phyloP scores from a whole-genome alignment of 2,113 vertebrate genomes.

The Tinamus guttatus region DNA sequence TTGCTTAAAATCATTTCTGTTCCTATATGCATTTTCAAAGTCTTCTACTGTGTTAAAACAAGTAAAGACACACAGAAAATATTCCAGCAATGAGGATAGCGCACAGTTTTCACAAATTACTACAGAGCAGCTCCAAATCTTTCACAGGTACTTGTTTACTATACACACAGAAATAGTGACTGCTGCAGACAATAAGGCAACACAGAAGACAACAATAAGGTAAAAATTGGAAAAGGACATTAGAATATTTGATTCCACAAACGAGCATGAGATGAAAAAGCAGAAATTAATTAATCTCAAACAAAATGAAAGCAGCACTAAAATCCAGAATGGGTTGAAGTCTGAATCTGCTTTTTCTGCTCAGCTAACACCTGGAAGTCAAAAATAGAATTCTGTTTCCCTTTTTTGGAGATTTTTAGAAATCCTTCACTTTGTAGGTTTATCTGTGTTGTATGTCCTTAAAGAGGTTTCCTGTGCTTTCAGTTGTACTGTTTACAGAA shows the following conservation, averaged over 20 bases:
- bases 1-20: neutral
- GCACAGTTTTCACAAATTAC: conserved; percentile 64
- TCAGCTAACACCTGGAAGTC: neutral
- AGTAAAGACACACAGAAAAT: conserved; percentile 42
- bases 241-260: neutral
- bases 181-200: conserved; percentile 10
- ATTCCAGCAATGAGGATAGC: conserved; percentile 60
- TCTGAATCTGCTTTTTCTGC: neutral
- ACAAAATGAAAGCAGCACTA: neutral
- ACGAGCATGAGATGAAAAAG: neutral
- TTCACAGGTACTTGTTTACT: conserved; percentile 26
- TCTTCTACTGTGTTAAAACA: conserved; percentile 21
- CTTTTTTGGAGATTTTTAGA: neutral
- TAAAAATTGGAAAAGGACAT: neutral
- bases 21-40: conserved; percentile 4
- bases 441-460: neutral
- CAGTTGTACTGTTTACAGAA: neutral
- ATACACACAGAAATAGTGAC: neutral
- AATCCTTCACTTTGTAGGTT: neutral
- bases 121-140: conserved; percentile 50
- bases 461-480: neutral
- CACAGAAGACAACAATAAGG: neutral
- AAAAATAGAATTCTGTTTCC: neutral
- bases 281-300: neutral
- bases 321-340: neutral